Conservation (phyloP, 1,140 invertebrate species). For the Aphelenchoides avenae region DNA sequence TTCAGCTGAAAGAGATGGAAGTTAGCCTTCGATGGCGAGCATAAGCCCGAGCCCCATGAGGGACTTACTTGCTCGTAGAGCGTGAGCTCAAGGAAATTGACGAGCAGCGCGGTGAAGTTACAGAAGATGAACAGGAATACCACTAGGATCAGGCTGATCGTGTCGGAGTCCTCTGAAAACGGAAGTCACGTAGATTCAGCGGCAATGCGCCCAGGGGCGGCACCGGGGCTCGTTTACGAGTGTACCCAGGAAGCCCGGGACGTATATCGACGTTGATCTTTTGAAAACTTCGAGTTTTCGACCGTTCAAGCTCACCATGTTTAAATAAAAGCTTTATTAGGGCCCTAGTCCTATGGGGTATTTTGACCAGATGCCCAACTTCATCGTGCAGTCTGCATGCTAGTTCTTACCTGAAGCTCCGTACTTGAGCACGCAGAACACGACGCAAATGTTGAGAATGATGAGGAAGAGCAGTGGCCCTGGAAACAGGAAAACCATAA, state of each 20-base stretch:
- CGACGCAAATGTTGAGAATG: conserved; percentile 55
- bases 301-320: too few species aligned
- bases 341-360: background rate
- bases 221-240: too few species aligned
- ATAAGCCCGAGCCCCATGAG: too few species aligned
- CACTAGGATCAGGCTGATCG: conserved; percentile 52
- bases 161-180: conserved; percentile 59
- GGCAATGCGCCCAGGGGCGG: too few species aligned
- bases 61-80: conserved; percentile 55
- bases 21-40: conserved; percentile 3
- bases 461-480: conserved; percentile 56
- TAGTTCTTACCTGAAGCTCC: conserved; percentile 33
- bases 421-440: conserved; percentile 50
- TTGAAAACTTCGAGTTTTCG: too few species aligned
- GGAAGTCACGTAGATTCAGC: too few species aligned
- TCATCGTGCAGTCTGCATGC: too few species aligned
- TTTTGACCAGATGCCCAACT: too few species aligned
- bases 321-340: too few species aligned
- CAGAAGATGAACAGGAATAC: conserved; percentile 59
- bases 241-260: too few species aligned
- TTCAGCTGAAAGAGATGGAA: conserved; percentile 34
- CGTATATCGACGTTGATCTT: too few species aligned
- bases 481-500: too few species aligned
- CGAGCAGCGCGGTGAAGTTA: conserved; percentile 56
- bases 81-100: conserved; percentile 57